phyloP scores from a whole-genome alignment of 2,888 invertebrate species.

The Epistrophe grossulariae region DNA sequence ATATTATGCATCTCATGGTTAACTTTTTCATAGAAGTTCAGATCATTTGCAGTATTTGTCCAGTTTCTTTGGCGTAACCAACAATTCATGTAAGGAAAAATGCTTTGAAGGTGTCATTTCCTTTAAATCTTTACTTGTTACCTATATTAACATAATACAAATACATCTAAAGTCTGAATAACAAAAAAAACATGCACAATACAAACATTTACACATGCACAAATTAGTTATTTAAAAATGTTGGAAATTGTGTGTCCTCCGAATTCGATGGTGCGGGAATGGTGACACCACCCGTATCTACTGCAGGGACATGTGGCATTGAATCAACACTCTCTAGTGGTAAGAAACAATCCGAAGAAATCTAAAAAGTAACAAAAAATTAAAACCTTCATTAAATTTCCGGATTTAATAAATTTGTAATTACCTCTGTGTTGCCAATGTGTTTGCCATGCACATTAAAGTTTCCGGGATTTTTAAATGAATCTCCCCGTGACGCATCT shows the following conservation, averaged over 20 bases:
- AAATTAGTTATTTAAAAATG: slow-evolving; percentile 78
- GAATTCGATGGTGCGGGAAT: slow-evolving; percentile 81
- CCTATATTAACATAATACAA: background rate
- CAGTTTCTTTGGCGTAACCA: too few relatives aligned
- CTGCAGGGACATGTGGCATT: slow-evolving; percentile 81
- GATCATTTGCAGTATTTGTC: too few relatives aligned
- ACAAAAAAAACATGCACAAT: slow-evolving; percentile 3
- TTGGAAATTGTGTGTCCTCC: slow-evolving; percentile 82
- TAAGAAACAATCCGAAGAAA: slow-evolving; percentile 82
- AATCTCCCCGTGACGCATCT: slow-evolving; percentile 76
- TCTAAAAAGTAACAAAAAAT: slow-evolving; percentile 75
- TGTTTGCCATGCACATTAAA: slow-evolving; percentile 68
- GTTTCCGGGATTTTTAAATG: slow-evolving; percentile 78
- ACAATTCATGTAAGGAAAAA: too few relatives aligned
- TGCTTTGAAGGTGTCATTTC: too few relatives aligned
- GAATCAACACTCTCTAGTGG: slow-evolving; percentile 82
- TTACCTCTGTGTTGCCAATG: slow-evolving; percentile 59
- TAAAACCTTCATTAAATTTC: slow-evolving; percentile 1
- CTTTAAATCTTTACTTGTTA: background rate
- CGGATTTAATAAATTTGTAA: slow-evolving; percentile 3
- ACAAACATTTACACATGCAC: background rate
- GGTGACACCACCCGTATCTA: slow-evolving; percentile 82
- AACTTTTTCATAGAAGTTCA: too few relatives aligned
- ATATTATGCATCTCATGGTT: too few relatives aligned
- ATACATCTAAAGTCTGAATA: background rate